Evolutionary conservation across 1,140 invertebrate genomes (phyloP), one percentile per base, ranked within the genome.

Genomic region (Hyles euphorbiae): DNA sequence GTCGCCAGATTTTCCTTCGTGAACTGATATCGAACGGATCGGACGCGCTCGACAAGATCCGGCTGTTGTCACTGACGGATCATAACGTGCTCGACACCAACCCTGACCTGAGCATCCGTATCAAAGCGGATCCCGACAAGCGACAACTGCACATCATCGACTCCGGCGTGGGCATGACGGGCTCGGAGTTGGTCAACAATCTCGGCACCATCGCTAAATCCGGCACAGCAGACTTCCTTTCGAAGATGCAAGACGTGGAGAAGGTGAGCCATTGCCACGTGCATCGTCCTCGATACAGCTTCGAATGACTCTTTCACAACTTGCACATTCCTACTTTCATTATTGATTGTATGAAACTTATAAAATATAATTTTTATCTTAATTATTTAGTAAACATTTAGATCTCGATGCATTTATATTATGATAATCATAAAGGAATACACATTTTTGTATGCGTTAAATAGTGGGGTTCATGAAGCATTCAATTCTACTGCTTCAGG

Each of bases 151-250:
- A 98, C 81, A 97, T 99, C 68, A 98, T 94, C 51, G 99, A 99
- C 88, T 96, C 97, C 33, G 99, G 99, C 78, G 95, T 99, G 69
- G 99, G 98, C 65, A 99, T 99, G 98, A 99, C 98, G 0, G 96
- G 97, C 77, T 89, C 94, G 60, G 98, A 99, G 82, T 89, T 99
- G 3, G 93, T 99, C 34, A 97, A 96, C 63, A 99, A 99, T 90
- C 91, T 99, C 46, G 99, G 99, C 67, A 99, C 99, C 12, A 99
- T 99, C 68, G 99, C 99, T 11, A 99, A 99, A 84, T 99, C 99
- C 8, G 98, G 99, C 60, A 99, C 99, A 0, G 97, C 97, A 5
- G 99, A 99, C 84, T 99, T 99, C 90, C 90, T 99, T 32, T 93
- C 94, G 11, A 99, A 99, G 89, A 94, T 99, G 91, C 95, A 97